Conservation (phyloP, 1,140 invertebrate genomes). For the Megalonaias nervosa region DNA sequence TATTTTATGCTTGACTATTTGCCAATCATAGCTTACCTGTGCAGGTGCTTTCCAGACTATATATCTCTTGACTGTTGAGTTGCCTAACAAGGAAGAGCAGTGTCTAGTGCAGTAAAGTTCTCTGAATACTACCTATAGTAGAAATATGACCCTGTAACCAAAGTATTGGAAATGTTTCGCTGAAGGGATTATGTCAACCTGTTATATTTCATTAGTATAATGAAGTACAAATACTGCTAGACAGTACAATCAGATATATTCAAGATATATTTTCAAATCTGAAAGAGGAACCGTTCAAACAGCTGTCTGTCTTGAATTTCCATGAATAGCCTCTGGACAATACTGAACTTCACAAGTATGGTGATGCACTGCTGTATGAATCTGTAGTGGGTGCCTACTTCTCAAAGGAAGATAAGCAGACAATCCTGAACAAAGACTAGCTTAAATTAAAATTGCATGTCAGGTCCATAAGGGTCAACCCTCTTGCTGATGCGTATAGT, state of each 20-base stretch:
- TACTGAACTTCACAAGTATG: slow-evolving; percentile 11
- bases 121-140: no score
- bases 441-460: slow-evolving; percentile 18
- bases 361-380: slow-evolving; percentile 5
- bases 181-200: not conserved
- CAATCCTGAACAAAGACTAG: slow-evolving; percentile 16
- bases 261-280: slow-evolving; percentile 14
- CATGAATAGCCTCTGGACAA: slow-evolving; percentile 7
- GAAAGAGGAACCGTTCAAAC: slow-evolving; percentile 2
- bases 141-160: no score
- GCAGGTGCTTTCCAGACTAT: slow-evolving; percentile 18
- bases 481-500: slow-evolving; percentile 16
- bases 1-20: slow-evolving; percentile 22
- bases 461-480: slow-evolving; percentile 19
- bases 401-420: slow-evolving; percentile 17
- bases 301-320: slow-evolving; percentile 12
- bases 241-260: slow-evolving; percentile 20
- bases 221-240: not conserved
- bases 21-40: slow-evolving; percentile 19
- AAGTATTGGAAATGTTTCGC: not conserved
- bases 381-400: slow-evolving; percentile 4
- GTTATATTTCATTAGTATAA: slow-evolving; percentile 5
- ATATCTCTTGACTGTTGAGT: slow-evolving; percentile 12
- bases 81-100: slow-evolving; percentile 4
- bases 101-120: no score